A percentile compares a stretch with the other conserved stretches of the same genome.
phyloP scores from a whole-genome alignment of 2,113 vertebrate species.

The Phalacrocorax pelagicus region DNA sequence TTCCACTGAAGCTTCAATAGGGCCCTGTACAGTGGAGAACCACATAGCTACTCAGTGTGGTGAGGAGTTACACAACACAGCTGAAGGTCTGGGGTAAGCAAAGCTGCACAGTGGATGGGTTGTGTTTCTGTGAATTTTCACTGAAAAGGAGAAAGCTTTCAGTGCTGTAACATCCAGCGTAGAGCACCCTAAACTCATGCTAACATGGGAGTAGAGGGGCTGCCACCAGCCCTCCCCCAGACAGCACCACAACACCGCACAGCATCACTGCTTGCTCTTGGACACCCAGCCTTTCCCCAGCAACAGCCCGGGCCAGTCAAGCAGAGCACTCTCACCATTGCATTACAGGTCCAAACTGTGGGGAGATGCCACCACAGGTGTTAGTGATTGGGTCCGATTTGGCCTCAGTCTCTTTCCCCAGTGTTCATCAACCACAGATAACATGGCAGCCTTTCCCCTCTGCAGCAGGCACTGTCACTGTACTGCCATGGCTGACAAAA shows the following conservation, averaged over 20 bases:
- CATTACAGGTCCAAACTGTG: no score
- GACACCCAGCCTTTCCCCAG: fast-evolving
- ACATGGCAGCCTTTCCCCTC: background rate
- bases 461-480: fast-evolving
- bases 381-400: fast-evolving
- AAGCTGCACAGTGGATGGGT: fast-evolving
- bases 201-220: background rate
- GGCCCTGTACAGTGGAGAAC: background rate
- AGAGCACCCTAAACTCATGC: no score
- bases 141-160: no score
- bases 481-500: fast-evolving
- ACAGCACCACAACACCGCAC: fast-evolving
- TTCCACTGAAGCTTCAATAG: fast-evolving
- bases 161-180: fast-evolving
- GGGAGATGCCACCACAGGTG: no score
- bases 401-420: no score
- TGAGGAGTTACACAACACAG: fast-evolving
- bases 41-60: fast-evolving
- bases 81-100: background rate
- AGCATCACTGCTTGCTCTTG: fast-evolving
- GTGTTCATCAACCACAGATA: no score
- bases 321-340: background rate
- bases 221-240: background rate
- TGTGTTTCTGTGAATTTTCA: background rate
- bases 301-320: fast-evolving